Percentiles rank a stretch among this genome's conserved stretches.
Conservation (phyloP, 1,140 invertebrate species). For the Calosoma granatense region DNA sequence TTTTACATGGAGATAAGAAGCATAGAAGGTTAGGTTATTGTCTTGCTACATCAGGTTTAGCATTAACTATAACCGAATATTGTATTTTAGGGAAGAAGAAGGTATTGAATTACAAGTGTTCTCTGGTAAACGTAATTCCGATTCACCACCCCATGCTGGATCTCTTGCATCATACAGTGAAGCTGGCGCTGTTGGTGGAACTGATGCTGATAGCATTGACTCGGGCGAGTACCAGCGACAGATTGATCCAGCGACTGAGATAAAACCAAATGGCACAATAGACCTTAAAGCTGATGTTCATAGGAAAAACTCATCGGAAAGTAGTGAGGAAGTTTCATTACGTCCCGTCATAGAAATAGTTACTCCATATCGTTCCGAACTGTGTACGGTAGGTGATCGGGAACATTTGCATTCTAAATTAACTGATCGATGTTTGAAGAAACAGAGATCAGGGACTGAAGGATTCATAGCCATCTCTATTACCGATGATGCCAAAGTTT, state of each 20-base stretch:
- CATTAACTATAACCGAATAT: too few species aligned
- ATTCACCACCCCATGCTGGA: neutral
- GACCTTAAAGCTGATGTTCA: conserved; percentile 89
- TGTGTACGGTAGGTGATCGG: conserved; percentile 22
- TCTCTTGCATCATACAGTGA: conserved; percentile 18
- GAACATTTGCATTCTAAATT: neutral
- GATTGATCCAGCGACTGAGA: conserved; percentile 20
- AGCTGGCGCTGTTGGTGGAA: conserved; percentile 23
- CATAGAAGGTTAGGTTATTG: conserved; percentile 14
- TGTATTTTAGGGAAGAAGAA: conserved; percentile 57
- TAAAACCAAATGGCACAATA: conserved; percentile 49
- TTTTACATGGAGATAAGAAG: conserved; percentile 12
- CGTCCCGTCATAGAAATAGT: conserved; percentile 11
- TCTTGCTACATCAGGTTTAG: neutral
- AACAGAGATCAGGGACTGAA: conserved; percentile 21
- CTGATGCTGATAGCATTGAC: conserved; percentile 45
- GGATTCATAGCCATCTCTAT: conserved; percentile 12
- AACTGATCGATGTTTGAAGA: neutral
- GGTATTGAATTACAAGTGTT: conserved; percentile 79
- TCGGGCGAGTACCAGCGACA: conserved; percentile 50
- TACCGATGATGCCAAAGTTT: neutral
- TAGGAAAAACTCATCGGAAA: conserved; percentile 81
- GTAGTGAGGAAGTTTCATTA: conserved; percentile 45
- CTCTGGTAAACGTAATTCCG: conserved; percentile 32
- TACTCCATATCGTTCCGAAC: neutral